Evolutionary conservation across 1,140 invertebrate genomes (phyloP), one percentile per base, ranked within the genome.

Genomic region (Conus betulinus): DNA sequence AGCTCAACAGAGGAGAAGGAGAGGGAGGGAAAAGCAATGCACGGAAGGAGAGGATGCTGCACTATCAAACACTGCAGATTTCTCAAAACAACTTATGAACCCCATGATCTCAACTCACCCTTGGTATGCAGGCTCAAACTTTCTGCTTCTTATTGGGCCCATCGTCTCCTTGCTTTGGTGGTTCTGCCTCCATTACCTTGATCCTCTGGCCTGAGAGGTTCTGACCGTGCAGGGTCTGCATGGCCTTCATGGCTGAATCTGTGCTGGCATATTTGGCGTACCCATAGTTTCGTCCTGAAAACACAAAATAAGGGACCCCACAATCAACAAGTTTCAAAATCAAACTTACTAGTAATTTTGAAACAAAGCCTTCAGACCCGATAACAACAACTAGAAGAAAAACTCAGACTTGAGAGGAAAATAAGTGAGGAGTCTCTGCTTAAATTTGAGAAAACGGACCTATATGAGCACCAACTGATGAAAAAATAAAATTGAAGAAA

Each of bases 121-220:
- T 5, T 39, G 13, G 27, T 5, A 5, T 4, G 5, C 17, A 53
- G 51, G 6, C 51, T 81, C 51, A 81, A 5, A 81, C 23, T 23
- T 78, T 87, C 85, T 90, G 89, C 57, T 91, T 91, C 86, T 91
- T 91, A 13, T 87, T 81, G 27, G 90, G 90, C 25, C 89, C 91
- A 57, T 89, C 89, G 5, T 51, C 86, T 23, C 89, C 89, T 15
- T 89, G 87, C 82, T 91, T 92, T n/a, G 92, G 96, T 89, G 98
- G 98, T 94, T 99, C 98, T 13, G 98, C 98, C 94, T 98, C 97
- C 93, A 99, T 96, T 8, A 99, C 98, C 95, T 98, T 98, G 60
- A 98, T 94, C 88, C 97, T 96, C 20, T 97, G 97, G 2, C 98
- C 98, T 25, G 91, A 92, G 52, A 95, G 81, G 57, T 90, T 92